Percentiles rank a stretch among this genome's conserved stretches.
phyloP scores from a whole-genome alignment of 2,113 vertebrate species.

The Brachionichthys hirsutus region DNA sequence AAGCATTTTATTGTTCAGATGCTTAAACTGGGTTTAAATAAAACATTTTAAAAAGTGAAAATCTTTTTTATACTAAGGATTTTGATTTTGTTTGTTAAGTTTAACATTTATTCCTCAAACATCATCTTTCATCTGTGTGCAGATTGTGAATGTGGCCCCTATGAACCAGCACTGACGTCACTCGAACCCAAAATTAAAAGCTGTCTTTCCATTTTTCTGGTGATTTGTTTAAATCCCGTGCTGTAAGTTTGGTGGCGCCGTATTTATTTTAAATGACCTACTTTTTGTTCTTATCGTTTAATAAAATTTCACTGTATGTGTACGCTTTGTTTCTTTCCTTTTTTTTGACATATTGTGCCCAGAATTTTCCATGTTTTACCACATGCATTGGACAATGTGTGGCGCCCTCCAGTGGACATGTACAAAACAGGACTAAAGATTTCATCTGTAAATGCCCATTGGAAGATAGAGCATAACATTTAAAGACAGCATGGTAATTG shows the following conservation, averaged over 20 bases:
- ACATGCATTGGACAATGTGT: conserved; percentile 2
- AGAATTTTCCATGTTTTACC: neutral
- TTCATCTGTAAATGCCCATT: neutral
- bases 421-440: neutral
- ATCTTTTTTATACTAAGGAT: conserved; percentile 26
- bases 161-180: neutral
- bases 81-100: conserved; percentile 1
- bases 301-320: conserved; percentile 37
- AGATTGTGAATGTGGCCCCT: neutral
- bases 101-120: neutral
- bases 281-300: conserved; percentile 15
- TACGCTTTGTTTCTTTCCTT: neutral
- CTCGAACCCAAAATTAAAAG: neutral
- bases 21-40: conserved; percentile 12
- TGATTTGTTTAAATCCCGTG: neutral
- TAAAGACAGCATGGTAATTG: too few species aligned
- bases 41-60: conserved; percentile 9
- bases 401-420: conserved; percentile 53
- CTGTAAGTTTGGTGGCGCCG: neutral
- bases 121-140: neutral
- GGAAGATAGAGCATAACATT: too few species aligned
- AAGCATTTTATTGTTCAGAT: neutral
- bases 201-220: neutral
- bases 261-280: conserved; percentile 28
- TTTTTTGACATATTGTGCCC: neutral